Evolutionary conservation across 2,797 vertebrate genomes (phyloP).

Genomic region (Bufotes viridis): DNA sequence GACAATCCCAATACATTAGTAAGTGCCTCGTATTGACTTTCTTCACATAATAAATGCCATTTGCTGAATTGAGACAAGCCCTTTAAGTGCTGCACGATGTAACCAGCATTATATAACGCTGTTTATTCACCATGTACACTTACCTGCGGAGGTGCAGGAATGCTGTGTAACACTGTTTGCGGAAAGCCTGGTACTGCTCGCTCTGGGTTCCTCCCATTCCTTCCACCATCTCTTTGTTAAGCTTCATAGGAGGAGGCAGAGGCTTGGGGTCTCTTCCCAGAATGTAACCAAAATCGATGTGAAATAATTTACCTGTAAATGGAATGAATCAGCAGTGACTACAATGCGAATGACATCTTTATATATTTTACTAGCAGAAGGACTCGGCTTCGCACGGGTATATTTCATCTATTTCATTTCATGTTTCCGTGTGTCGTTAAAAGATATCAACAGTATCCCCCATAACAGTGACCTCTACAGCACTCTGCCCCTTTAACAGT

Average conservation of each 20-base stretch:
- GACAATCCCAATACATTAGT: too few species aligned
- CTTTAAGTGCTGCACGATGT: too few species aligned
- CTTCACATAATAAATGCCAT: too few species aligned
- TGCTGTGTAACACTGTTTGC: conserved; percentile 97
- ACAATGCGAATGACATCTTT: not conserved
- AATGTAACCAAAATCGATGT: conserved; percentile 98
- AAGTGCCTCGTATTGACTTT: too few species aligned
- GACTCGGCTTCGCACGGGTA: too few species aligned
- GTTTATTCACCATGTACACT: not conserved
- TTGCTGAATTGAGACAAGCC: too few species aligned
- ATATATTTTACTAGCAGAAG: too few species aligned
- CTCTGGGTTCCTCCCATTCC: conserved; percentile 98
- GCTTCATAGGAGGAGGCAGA: conserved; percentile 96
- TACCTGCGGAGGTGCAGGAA: conserved; percentile 96
- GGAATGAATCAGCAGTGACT: not conserved
- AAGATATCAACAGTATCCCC: too few species aligned
- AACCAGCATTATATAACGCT: not conserved
- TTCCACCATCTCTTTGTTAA: conserved; percentile 99
- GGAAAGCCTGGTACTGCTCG: conserved; percentile 98
- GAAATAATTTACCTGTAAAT: conserved; percentile 91
- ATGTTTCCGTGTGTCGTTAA: too few species aligned
- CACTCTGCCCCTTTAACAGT: too few species aligned
- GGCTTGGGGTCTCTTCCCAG: conserved; percentile 96
- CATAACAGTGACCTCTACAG: too few species aligned
- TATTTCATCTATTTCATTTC: too few species aligned